Conservation (phyloP, 2,888 invertebrate genomes). For the Diaprepes abbreviatus region DNA sequence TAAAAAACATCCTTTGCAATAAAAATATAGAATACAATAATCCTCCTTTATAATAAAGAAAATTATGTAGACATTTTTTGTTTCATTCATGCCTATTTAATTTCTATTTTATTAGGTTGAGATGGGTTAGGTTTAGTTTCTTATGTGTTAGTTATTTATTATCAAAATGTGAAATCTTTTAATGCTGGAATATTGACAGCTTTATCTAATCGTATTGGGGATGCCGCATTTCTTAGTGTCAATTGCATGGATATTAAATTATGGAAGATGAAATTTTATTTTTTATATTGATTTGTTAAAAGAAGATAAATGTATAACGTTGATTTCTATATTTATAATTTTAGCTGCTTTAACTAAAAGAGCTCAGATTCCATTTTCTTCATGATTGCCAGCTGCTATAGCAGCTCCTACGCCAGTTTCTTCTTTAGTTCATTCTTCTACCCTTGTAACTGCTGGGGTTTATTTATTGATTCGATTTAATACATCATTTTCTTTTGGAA, state of each 20-base stretch:
- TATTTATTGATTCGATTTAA: conserved; percentile 82
- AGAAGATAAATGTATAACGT: conserved; percentile 11
- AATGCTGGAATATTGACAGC: conserved; percentile 81
- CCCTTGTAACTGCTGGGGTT: conserved; percentile 79
- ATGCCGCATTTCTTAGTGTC: conserved; percentile 76
- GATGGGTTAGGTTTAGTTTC: conserved; percentile 81
- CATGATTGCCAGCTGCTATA: conserved; percentile 73
- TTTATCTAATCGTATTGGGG: conserved; percentile 81
- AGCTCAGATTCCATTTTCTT: conserved; percentile 85
- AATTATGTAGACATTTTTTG: too few relatives aligned
- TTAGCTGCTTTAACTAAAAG: conserved; percentile 80
- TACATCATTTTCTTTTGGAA: conserved; percentile 64
- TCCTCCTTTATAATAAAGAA: too few relatives aligned
- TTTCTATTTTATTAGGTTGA: too few relatives aligned
- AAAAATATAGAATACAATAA: too few relatives aligned
- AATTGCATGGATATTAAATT: conserved; percentile 47
- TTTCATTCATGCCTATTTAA: too few relatives aligned
- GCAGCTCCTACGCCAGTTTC: conserved; percentile 77
- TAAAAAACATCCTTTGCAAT: too few relatives aligned
- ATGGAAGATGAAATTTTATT: conserved; percentile 43
- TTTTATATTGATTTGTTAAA: conserved; percentile 41
- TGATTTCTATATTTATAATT: conserved; percentile 44
- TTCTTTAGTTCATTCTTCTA: too few relatives aligned
- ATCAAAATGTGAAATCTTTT: conserved; percentile 77
- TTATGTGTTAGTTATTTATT: too few relatives aligned